These are phyloP conservation scores for Lanius ludovicianus DNA, from an alignment of 2,113 vertebrate genomes.

Conservation along the genomic window DNA sequence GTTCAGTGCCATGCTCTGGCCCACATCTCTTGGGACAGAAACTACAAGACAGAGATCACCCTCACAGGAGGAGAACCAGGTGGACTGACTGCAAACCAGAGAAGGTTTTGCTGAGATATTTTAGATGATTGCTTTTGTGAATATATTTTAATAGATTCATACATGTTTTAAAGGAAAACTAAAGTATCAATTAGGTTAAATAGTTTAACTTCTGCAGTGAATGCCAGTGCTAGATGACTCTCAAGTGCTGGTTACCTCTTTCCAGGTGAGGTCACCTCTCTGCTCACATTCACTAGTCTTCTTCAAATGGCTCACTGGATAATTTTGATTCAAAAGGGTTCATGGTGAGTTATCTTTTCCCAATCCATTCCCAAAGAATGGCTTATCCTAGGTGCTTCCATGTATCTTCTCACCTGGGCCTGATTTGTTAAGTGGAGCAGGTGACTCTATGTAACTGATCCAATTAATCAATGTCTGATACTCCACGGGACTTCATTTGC, in stretches of 20 bases:
- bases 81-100: background rate
- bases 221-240: background rate
- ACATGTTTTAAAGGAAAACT: background rate
- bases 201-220: background rate
- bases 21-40: background rate
- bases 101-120: background rate
- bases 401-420: background rate
- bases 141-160: background rate
- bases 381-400: background rate
- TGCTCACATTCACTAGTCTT: background rate
- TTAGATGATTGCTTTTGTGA: background rate
- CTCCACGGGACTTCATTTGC: background rate
- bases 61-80: fast-evolving
- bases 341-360: background rate
- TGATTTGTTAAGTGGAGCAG: background rate
- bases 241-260: background rate
- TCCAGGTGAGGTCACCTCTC: background rate
- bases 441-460: background rate
- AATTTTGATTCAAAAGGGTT: background rate
- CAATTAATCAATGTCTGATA: background rate
- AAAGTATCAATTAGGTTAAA: background rate
- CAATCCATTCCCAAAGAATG: background rate
- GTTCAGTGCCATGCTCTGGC: background rate
- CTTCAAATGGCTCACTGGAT: background rate
- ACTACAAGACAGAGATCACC: fast-evolving